Evolutionary conservation across 2,888 invertebrate species (phyloP).

Genomic region (Aphrophora alni): DNA sequence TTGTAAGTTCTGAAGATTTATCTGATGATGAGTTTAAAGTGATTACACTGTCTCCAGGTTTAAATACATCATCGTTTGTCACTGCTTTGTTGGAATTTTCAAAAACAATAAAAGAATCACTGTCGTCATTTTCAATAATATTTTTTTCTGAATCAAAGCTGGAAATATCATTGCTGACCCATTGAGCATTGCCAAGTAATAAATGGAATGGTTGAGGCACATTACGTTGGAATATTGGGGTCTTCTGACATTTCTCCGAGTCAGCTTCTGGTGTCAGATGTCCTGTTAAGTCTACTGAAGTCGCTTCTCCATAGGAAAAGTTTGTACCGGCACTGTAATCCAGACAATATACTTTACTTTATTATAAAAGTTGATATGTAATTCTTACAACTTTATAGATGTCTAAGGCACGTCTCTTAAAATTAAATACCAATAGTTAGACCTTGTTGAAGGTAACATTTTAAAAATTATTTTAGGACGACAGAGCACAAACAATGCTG

Average conservation of each 20-base stretch:
- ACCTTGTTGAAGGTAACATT: too few species aligned
- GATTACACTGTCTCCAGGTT: not conserved
- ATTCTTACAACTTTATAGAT: too few species aligned
- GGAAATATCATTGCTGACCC: not conserved
- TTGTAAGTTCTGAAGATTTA: not conserved
- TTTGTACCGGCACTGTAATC: not conserved
- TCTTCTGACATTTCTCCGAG: not conserved
- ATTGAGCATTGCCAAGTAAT: not conserved
- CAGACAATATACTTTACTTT: too few species aligned
- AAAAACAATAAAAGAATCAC: slow-evolving; percentile 62
- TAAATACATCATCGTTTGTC: not conserved
- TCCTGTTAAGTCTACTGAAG: slow-evolving; percentile 44
- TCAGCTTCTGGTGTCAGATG: slow-evolving; percentile 46
- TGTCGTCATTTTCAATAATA: slow-evolving; percentile 44
- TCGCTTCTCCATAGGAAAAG: slow-evolving; percentile 37
- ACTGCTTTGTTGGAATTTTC: slow-evolving; percentile 54
- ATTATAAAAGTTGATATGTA: too few species aligned
- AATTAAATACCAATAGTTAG: too few species aligned
- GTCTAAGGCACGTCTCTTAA: too few species aligned
- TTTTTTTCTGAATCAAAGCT: not conserved
- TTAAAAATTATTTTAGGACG: too few species aligned
- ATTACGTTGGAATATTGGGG: slow-evolving; percentile 15
- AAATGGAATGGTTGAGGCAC: not conserved
- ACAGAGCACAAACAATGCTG: too few species aligned
- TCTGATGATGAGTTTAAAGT: not conserved